These are phyloP conservation scores for Dasysyrphus tricinctus DNA, from an alignment of 2,888 invertebrate species.

Conservation along the genomic window DNA sequence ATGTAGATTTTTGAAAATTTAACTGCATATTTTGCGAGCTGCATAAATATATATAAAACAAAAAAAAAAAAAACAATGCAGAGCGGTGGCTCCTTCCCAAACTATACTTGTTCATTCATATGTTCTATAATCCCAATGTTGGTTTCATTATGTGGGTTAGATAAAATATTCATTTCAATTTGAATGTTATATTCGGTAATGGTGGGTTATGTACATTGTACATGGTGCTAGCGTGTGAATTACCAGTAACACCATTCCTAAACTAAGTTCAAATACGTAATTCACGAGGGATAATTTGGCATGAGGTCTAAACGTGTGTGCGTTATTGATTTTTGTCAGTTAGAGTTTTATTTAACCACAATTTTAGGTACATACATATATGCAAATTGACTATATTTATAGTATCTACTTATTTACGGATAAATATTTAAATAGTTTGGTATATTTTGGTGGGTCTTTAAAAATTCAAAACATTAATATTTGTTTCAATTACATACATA, in stretches of 20 bases:
- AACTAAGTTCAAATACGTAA: neutral
- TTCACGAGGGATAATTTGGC: too few relatives aligned
- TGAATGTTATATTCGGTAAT: neutral
- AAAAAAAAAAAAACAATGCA: neutral
- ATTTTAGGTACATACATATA: too few relatives aligned
- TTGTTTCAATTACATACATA: too few relatives aligned
- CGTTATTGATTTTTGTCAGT: too few relatives aligned
- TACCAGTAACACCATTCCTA: neutral
- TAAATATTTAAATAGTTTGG: too few relatives aligned
- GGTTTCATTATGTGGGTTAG: conserved; percentile 12
- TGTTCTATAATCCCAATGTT: conserved; percentile 7
- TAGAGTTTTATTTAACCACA: too few relatives aligned
- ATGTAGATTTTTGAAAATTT: neutral
- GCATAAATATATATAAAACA: too few relatives aligned
- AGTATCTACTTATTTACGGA: too few relatives aligned
- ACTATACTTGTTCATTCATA: neutral
- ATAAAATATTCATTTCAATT: conserved; percentile 21
- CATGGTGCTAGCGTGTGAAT: neutral
- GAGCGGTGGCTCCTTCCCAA: neutral
- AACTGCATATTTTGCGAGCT: neutral
- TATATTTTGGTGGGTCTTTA: too few relatives aligned
- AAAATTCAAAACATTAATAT: too few relatives aligned
- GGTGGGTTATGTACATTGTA: neutral
- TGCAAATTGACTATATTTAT: too few relatives aligned
- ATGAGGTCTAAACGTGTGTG: too few relatives aligned